Evolutionary conservation across 2,888 invertebrate species (phyloP).

Genomic region (Campoplex nolae): DNA sequence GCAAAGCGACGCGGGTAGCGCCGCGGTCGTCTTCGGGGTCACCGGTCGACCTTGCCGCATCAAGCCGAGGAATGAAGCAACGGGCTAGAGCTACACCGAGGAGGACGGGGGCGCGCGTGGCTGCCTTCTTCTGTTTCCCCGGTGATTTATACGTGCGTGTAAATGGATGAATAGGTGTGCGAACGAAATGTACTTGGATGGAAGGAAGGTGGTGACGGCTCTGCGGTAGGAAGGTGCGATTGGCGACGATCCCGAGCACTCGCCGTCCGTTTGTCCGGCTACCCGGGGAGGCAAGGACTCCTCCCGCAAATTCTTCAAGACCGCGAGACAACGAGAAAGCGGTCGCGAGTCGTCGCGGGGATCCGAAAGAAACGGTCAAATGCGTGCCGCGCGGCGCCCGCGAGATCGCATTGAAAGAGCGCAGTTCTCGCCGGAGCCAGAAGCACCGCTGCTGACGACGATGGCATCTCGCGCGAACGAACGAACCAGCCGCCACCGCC

Average conservation of each 20-base stretch:
- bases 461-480: conserved; percentile 26
- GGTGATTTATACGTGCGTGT: conserved; percentile 38
- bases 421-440: conserved; percentile 15
- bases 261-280: neutral
- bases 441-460: conserved; percentile 47
- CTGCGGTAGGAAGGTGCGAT: neutral
- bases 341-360: neutral
- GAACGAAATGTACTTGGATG: neutral
- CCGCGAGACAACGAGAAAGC: neutral
- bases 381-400: neutral
- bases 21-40: conserved; percentile 68
- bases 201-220: neutral
- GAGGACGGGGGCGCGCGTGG: conserved; percentile 33
- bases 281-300: neutral
- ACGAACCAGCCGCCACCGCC: neutral
- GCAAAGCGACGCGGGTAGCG: conserved; percentile 43
- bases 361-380: conserved; percentile 13
- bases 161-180: neutral
- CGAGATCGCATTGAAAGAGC: conserved; percentile 3
- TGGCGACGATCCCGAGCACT: conserved; percentile 6
- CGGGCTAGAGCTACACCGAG: conserved; percentile 51
- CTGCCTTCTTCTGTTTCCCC: conserved; percentile 63
- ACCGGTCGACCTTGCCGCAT: conserved; percentile 74
- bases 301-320: conserved; percentile 5
- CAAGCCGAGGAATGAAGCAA: conserved; percentile 62